Conservation (phyloP, 1,140 invertebrate genomes). For the Psix sp. region DNA sequence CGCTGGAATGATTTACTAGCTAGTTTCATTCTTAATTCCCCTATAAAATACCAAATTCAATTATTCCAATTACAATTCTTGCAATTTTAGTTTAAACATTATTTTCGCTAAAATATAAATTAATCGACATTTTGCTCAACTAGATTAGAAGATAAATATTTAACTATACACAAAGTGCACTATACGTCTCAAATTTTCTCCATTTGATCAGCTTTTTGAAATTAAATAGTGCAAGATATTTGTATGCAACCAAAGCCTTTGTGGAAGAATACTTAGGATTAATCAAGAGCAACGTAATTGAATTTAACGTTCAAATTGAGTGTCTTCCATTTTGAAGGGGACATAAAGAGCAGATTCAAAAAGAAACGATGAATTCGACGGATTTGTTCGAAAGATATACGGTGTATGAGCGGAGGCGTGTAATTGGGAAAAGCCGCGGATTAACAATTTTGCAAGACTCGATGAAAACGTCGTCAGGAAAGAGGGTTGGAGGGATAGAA, state of each 20-base stretch:
- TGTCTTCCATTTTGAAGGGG: conserved; percentile 76
- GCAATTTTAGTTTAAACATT: too few relatives aligned
- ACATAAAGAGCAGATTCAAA: conserved; percentile 60
- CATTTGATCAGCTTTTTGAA: conserved; percentile 6
- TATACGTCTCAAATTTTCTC: conserved; percentile 13
- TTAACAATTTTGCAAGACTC: conserved; percentile 77
- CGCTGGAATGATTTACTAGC: too few relatives aligned
- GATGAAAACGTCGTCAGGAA: conserved; percentile 68
- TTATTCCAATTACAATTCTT: too few relatives aligned
- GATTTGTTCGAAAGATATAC: conserved; percentile 31
- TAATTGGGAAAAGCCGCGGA: conserved; percentile 75
- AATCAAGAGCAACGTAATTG: conserved; percentile 74
- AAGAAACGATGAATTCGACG: conserved; percentile 42
- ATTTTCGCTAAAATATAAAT: too few relatives aligned
- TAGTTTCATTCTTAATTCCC: too few relatives aligned
- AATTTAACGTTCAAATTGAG: conserved; percentile 75
- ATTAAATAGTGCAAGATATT: conserved; percentile 42
- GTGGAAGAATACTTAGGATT: conserved; percentile 73
- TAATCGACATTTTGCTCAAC: too few relatives aligned
- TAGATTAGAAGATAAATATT: background rate
- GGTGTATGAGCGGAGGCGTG: conserved; percentile 51
- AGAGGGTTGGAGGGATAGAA: conserved; percentile 47
- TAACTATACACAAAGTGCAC: conserved; percentile 16
- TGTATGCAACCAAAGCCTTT: conserved; percentile 59
- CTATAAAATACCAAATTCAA: too few relatives aligned